These are phyloP conservation scores for Parasteatoda tepidariorum DNA, from an alignment of 1,140 invertebrate genomes.

Conservation along the genomic window DNA sequence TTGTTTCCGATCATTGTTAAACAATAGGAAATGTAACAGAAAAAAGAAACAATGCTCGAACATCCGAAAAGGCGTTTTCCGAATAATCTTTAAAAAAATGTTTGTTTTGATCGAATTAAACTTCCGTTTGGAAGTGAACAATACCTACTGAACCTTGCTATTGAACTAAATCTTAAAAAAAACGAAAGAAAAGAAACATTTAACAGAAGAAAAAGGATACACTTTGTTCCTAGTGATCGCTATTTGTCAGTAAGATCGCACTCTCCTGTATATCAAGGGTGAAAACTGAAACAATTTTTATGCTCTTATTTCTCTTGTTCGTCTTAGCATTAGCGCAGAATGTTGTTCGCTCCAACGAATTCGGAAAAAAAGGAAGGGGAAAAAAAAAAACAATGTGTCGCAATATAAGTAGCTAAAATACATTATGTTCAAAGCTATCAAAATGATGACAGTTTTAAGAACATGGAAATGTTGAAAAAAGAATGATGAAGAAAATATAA, in stretches of 20 bases:
- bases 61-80: background rate
- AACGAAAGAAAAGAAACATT: too few species aligned
- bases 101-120: conserved; percentile 48
- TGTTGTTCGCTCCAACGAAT: background rate
- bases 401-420: conserved; percentile 51
- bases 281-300: conserved; percentile 23
- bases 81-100: conserved; percentile 16
- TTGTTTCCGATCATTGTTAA: too few species aligned
- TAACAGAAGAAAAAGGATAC: background rate
- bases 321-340: conserved; percentile 32
- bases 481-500: too few species aligned
- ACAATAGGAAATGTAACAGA: conserved; percentile 7
- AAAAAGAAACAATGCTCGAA: conserved; percentile 1
- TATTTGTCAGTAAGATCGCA: conserved; percentile 54
- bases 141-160: conserved; percentile 6
- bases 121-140: conserved; percentile 12
- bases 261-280: conserved; percentile 18
- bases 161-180: background rate
- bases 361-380: background rate
- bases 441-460: conserved; percentile 54
- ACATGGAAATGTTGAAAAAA: conserved; percentile 19
- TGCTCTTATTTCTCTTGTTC: conserved; percentile 17
- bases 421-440: conserved; percentile 57
- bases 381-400: background rate
- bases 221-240: conserved; percentile 29